Percentiles rank a stretch among this genome's conserved stretches.
Conservation (phyloP, 92 coral and sea anemone genomes). For the Epizoanthus ramosus region DNA sequence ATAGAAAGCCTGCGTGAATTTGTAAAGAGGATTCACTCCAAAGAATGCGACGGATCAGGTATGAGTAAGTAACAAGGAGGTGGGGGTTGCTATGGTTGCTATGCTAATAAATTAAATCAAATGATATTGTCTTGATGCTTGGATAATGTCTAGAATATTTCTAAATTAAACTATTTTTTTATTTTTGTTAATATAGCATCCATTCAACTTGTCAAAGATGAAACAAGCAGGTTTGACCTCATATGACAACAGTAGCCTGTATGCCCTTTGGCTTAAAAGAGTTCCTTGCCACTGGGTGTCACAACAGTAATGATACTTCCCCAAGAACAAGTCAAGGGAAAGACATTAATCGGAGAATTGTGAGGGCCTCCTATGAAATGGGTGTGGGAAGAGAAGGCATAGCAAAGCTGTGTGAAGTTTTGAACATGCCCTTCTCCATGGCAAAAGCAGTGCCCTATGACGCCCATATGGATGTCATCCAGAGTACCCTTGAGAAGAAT, state of each 20-base stretch:
- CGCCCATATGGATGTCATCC: slow-evolving; percentile 39
- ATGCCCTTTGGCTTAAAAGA: slow-evolving; percentile 48
- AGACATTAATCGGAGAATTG: slow-evolving; percentile 46
- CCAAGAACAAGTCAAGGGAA: slow-evolving; percentile 63
- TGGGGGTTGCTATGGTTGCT: too few species aligned
- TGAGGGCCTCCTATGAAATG: slow-evolving; percentile 45
- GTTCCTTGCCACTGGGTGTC: slow-evolving; percentile 59
- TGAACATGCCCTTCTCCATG: slow-evolving; percentile 54
- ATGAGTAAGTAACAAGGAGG: slow-evolving; percentile 3
- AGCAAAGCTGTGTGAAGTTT: slow-evolving; percentile 54
- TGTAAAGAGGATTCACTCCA: slow-evolving; percentile 32
- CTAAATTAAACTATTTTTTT: background rate
- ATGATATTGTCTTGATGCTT: slow-evolving; percentile 7
- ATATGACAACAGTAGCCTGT: slow-evolving; percentile 47
- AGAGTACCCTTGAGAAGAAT: slow-evolving; percentile 20
- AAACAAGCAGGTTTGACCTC: slow-evolving; percentile 35
- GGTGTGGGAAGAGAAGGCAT: slow-evolving; percentile 60
- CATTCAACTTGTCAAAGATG: slow-evolving; percentile 44
- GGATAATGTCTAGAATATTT: background rate
- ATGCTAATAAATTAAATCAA: background rate
- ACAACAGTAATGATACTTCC: slow-evolving; percentile 28
- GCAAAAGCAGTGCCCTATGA: slow-evolving; percentile 25
- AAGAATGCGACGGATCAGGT: slow-evolving; percentile 14
- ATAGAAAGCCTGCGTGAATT: slow-evolving; percentile 43
- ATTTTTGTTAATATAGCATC: slow-evolving; percentile 32